These are phyloP conservation scores for Sinocyclocheilus rhinocerous DNA, from an alignment of 2,113 vertebrate species.

Conservation along the genomic window DNA sequence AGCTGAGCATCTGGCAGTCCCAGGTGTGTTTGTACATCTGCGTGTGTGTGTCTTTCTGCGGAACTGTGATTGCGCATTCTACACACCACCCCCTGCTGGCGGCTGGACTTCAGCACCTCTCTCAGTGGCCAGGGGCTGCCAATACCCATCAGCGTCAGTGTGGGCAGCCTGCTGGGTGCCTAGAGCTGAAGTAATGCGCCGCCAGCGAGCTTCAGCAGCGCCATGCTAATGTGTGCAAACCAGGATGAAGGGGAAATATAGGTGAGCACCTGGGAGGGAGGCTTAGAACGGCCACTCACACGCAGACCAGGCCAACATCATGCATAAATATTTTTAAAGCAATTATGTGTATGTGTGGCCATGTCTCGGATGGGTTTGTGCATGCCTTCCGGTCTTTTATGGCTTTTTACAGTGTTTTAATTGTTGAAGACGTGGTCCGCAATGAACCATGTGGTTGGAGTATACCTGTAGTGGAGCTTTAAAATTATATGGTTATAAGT, in stretches of 20 bases:
- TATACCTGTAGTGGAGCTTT: background rate
- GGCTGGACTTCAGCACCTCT: background rate
- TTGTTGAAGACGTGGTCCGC: background rate
- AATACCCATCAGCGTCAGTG: conserved; percentile 49
- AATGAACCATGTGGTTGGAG: no score
- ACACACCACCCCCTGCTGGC: conserved; percentile 52
- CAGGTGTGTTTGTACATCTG: conserved; percentile 43
- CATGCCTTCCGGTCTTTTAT: background rate
- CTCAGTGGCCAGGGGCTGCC: conserved; percentile 36
- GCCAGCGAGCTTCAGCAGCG: conserved; percentile 25
- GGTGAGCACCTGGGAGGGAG: conserved; percentile 13
- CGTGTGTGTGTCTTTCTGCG: conserved; percentile 7
- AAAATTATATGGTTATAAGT: background rate
- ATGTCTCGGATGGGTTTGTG: background rate
- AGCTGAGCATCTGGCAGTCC: conserved; percentile 8
- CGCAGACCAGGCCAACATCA: background rate
- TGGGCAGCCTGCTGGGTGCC: conserved; percentile 43
- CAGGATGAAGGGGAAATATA: conserved; percentile 37
- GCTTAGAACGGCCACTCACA: background rate
- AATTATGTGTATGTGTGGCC: background rate
- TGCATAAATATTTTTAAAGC: background rate
- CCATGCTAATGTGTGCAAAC: conserved; percentile 35
- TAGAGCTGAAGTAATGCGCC: conserved; percentile 50
- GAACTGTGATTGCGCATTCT: background rate
- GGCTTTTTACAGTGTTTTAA: background rate